Evolutionary conservation across 2,888 invertebrate species (phyloP).

Genomic region (Teleogryllus oceanicus): DNA sequence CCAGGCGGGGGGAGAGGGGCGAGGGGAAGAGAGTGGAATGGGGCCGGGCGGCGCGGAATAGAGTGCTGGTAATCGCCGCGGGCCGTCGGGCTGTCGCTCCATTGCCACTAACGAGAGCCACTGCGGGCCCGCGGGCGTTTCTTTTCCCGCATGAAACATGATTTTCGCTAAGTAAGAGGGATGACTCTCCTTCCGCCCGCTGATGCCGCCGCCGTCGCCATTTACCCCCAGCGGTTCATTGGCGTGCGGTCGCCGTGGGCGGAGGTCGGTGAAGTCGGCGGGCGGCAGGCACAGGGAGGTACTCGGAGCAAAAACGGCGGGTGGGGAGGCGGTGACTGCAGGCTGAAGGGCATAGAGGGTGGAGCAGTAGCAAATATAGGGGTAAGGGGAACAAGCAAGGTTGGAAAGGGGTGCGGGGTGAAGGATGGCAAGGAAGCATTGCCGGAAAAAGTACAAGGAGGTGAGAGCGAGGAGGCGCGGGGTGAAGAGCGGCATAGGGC

Average conservation of each 20-base stretch:
- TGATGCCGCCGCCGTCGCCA: not conserved
- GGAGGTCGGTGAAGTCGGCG: too few relatives aligned
- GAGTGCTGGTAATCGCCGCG: not conserved
- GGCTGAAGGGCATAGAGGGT: not conserved
- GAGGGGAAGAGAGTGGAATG: not conserved
- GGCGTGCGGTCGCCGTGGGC: not conserved
- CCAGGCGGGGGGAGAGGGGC: not conserved
- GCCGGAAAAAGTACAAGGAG: too few relatives aligned
- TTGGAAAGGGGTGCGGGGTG: too few relatives aligned
- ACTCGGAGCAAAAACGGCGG: too few relatives aligned
- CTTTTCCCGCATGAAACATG: slow-evolving; percentile 18
- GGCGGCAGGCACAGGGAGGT: too few relatives aligned
- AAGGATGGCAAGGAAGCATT: too few relatives aligned
- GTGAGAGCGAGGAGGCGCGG: not conserved
- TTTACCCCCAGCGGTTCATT: slow-evolving; percentile 6
- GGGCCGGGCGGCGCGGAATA: too few relatives aligned
- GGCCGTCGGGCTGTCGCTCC: not conserved
- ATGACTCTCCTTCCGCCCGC: not conserved
- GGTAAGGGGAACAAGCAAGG: too few relatives aligned
- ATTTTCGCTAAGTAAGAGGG: not conserved
- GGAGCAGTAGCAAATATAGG: not conserved
- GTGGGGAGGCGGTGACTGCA: too few relatives aligned
- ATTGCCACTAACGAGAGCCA: not conserved
- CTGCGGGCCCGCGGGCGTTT: not conserved
- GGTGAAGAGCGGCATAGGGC: not conserved